Conservation (phyloP, 2,888 invertebrate genomes). For the Acronicta aceris region DNA sequence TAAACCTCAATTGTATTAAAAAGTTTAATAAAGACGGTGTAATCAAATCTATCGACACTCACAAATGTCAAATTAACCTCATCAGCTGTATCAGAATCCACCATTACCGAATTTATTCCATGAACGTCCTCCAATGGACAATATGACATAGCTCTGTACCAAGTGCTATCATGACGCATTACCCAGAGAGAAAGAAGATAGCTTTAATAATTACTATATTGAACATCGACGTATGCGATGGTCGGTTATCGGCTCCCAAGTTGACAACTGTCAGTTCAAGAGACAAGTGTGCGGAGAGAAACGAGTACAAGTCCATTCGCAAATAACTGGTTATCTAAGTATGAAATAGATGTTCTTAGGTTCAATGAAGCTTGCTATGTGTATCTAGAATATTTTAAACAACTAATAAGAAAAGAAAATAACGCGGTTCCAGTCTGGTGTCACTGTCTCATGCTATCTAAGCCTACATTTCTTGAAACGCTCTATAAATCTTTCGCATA, state of each 20-base stretch:
- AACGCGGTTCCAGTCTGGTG: background rate
- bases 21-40: too few relatives aligned
- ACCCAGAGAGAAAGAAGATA: background rate
- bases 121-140: background rate
- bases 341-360: slow-evolving; percentile 43
- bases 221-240: slow-evolving; percentile 40
- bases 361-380: slow-evolving; percentile 27
- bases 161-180: slow-evolving; percentile 5
- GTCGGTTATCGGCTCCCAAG: slow-evolving; percentile 36
- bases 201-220: slow-evolving; percentile 20
- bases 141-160: background rate
- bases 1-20: background rate
- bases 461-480: too few relatives aligned
- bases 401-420: background rate
- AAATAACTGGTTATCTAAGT: slow-evolving; percentile 46
- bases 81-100: too few relatives aligned
- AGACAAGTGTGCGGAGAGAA: slow-evolving; percentile 48
- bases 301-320: slow-evolving; percentile 41
- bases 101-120: background rate
- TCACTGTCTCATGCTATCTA: background rate
- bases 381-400: slow-evolving; percentile 2
- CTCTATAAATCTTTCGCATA: too few relatives aligned
- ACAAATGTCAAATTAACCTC: too few relatives aligned
- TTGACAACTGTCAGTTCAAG: slow-evolving; percentile 47
- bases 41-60: too few relatives aligned